These are phyloP conservation scores for Helogale parvula DNA, from an alignment of 2,113 vertebrate genomes.

Conservation along the genomic window DNA sequence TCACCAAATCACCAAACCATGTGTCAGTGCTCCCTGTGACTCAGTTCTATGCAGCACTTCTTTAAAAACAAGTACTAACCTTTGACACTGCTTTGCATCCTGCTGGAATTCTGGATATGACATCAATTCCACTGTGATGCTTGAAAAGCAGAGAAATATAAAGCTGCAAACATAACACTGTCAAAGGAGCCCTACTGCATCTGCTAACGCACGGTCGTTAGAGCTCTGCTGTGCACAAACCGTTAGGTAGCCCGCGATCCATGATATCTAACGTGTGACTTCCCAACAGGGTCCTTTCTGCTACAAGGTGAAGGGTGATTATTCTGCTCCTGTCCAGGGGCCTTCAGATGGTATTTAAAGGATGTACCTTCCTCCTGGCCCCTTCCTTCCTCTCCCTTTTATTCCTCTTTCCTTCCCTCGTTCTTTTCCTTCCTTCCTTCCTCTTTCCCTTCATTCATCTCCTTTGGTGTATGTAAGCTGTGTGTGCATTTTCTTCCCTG, in stretches of 20 bases:
- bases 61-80: neutral
- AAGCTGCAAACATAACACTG: neutral
- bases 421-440: neutral
- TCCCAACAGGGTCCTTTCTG: neutral
- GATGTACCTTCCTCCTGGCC: neutral
- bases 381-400: neutral
- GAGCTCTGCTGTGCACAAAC: neutral
- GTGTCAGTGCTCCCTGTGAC: rapidly evolving
- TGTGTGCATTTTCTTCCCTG: neutral
- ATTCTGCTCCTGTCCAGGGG: no score
- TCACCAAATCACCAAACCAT: rapidly evolving
- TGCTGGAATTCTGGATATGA: neutral
- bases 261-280: neutral
- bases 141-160: neutral
- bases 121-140: neutral
- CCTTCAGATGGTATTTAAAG: neutral
- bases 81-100: neutral
- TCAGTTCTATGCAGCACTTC: rapidly evolving
- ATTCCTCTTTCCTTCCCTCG: no score
- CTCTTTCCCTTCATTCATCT: neutral
- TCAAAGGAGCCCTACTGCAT: neutral
- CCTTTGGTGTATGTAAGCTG: neutral
- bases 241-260: neutral
- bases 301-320: neutral
- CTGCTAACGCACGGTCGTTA: neutral